Base-by-base conservation (phyloP, 2,888 invertebrate species). In the Ligdia adustata region DNA sequence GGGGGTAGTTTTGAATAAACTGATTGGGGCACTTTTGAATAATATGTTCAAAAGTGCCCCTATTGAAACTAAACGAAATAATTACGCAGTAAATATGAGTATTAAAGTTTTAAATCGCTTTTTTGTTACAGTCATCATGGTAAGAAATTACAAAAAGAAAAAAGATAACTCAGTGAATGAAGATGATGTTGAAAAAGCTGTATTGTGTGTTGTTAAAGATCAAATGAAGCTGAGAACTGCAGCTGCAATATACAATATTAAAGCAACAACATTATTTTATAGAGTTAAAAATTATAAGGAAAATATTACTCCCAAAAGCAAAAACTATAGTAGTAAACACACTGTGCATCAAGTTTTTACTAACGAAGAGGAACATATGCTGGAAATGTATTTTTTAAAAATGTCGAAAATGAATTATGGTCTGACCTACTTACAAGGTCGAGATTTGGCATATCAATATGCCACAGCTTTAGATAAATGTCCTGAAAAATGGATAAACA, bases 21-120 rank as follows among this genome's bases (percentile, higher is more conserved):
- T 64, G n/a, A n/a, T 7, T 24, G 24, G 24, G 24, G 24, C 24
- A 24, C n/a, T 24, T 24, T n/a, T 24, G 62, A 49, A 62, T 62
- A 60, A 18, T 61, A 60, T 61, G 24, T 24, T 24, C 24, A 24
- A 24, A 24, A 24, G 24, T 24, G 24, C 24, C 24, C 24, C 24
- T 9, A 18, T 18, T 18, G 18, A 18, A 18, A 18, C 18, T 18
- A 18, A 18, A 18, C 18, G 18, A 18, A 18, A 18, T 18, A 18
- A 18, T 18, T 18, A 18, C 18, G 18, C 18, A 18, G 18, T 18
- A 18, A 18, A 18, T 18, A 18, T 18, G 18, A 18, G 18, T 18
- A 18, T 18, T 18, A 18, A 18, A 18, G 18, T 24, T 24, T 24
- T 24, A 24, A n/a, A 24, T 24, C 9, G n/a, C 9, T 24, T 24